Conservation (phyloP, 1,140 invertebrate genomes). For the Cotesia typhae region DNA sequence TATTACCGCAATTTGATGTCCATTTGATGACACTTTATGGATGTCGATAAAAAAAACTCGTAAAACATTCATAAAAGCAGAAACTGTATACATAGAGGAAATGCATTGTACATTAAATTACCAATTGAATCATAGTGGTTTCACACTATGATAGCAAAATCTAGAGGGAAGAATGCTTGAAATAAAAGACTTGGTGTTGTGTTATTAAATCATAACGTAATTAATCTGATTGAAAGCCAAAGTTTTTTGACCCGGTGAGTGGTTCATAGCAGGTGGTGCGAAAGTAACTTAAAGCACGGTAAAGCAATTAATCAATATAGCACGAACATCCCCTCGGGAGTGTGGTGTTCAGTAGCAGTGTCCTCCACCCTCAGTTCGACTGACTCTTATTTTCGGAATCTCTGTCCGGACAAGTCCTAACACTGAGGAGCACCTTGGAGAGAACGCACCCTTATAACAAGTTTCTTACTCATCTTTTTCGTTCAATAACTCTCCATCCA, state of each 20-base stretch:
- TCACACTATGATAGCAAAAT: too few relatives aligned
- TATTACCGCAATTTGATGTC: constrained; percentile 41
- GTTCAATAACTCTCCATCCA: constrained; percentile 68
- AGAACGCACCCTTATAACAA: constrained; percentile 66
- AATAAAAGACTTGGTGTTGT: constrained; percentile 35
- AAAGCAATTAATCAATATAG: constrained; percentile 68
- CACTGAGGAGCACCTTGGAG: constrained; percentile 53
- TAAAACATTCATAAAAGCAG: constrained; percentile 51
- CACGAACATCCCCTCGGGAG: constrained; percentile 57
- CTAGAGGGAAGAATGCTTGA: too few relatives aligned
- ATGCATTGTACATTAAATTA: constrained; percentile 9
- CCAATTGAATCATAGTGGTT: too few relatives aligned
- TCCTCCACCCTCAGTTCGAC: constrained; percentile 38
- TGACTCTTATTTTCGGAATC: constrained; percentile 29
- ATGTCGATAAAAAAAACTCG: constrained; percentile 60
- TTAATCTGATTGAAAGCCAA: constrained; percentile 57
- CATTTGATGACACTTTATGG: constrained; percentile 50
- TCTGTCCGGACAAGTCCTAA: constrained; percentile 42
- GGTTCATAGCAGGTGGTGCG: constrained; percentile 26
- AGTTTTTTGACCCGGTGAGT: constrained; percentile 43
- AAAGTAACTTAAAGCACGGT: constrained; percentile 65
- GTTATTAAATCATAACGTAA: constrained; percentile 57
- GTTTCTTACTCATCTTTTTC: constrained; percentile 69
- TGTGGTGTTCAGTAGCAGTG: constrained; percentile 11
- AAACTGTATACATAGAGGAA: constrained; percentile 25